These are phyloP conservation scores for Chydorus sphaericus DNA, from an alignment of 2,888 invertebrate species.

Conservation along the genomic window DNA sequence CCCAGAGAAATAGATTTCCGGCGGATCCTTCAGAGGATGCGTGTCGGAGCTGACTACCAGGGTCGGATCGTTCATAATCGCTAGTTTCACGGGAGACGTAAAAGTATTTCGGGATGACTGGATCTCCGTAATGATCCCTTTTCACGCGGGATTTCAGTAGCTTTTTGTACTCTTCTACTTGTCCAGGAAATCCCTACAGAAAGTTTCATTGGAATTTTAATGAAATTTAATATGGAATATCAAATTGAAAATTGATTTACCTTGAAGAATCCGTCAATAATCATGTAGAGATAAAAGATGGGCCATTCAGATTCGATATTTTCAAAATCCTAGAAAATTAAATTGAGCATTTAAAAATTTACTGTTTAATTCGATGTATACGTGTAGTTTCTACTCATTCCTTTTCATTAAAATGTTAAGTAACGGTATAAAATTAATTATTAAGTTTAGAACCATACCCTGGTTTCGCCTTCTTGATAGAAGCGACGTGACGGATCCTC, in stretches of 20 bases:
- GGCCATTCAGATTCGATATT: constrained; percentile 98
- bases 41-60: constrained; percentile 47
- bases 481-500: constrained; percentile 67
- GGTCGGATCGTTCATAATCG: constrained; percentile 52
- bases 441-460: constrained; percentile 32
- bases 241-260: constrained; percentile 22
- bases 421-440: background rate
- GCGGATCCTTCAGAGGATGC: constrained; percentile 43
- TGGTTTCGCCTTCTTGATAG: constrained; percentile 81
- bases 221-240: background rate
- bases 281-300: constrained; percentile 84
- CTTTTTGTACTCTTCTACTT: constrained; percentile 82
- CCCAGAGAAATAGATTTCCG: constrained; percentile 65
- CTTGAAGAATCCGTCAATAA: constrained; percentile 87
- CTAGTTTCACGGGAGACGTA: constrained; percentile 59
- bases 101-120: constrained; percentile 87
- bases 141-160: constrained; percentile 65
- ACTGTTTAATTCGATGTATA: too few species aligned
- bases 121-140: constrained; percentile 72
- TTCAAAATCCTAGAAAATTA: constrained; percentile 57
- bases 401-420: constrained; percentile 17
- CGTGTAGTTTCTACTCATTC: too few species aligned
- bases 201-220: constrained; percentile 26
- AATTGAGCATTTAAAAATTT: too few species aligned
- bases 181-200: constrained; percentile 50